phyloP scores from a whole-genome alignment of 1,140 invertebrate genomes.

The Platyscapa corneri region DNA sequence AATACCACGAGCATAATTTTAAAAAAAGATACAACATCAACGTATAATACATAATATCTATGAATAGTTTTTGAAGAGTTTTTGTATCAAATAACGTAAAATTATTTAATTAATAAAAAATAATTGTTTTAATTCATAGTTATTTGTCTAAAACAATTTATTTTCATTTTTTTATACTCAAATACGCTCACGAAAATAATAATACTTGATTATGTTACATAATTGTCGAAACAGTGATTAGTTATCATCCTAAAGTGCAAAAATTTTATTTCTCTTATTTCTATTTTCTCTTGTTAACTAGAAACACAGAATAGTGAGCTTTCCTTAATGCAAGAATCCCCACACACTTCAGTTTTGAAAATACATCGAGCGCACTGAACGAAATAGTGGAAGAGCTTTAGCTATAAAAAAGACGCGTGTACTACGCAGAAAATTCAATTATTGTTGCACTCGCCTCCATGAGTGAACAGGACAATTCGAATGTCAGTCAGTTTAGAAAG shows the following conservation, averaged over 20 bases:
- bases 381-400: conserved; percentile 12
- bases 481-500: conserved; percentile 7
- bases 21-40: too few species aligned
- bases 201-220: not conserved
- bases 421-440: conserved; percentile 23
- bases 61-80: too few species aligned
- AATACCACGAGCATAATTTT: too few species aligned
- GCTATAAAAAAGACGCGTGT: conserved; percentile 4
- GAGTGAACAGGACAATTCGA: not conserved
- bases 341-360: not conserved
- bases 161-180: not conserved
- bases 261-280: not conserved
- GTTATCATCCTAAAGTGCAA: not conserved
- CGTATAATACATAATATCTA: too few species aligned
- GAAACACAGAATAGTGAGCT: not conserved
- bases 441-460: not conserved
- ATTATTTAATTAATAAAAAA: too few species aligned
- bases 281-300: not conserved
- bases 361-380: not conserved
- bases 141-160: not conserved
- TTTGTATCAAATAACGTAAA: too few species aligned
- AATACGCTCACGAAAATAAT: not conserved
- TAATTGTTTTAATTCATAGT: too few species aligned
- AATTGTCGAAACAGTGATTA: not conserved
- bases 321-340: conserved; percentile 5